Base-by-base conservation (phyloP, 2,888 invertebrate species). In the Xylota segnis region DNA sequence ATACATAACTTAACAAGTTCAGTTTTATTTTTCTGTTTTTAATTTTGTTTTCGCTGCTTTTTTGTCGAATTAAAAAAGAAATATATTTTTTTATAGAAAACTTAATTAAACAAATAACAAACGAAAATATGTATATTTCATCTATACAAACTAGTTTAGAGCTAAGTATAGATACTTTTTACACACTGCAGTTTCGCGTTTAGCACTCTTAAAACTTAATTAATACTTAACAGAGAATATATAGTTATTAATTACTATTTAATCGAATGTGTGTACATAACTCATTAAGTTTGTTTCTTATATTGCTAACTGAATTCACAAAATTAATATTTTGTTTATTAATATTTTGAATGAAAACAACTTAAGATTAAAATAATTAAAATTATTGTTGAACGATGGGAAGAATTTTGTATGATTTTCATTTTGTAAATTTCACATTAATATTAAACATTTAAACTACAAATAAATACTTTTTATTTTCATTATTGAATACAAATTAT, bases 361-460 rank as follows among this genome's bases (percentile, higher is more conserved):
- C 79, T 70, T 81, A 81, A 71, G 29, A 76, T 75, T 79, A 81
- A 23, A 65, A 71, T 43, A 50, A 50, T 27, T 58, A 76, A 71
- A 56, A 86, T 81, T 86, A 82, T 72, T 86, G 66, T 86, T 86
- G 34, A 77, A 82, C 86, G 86, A 82, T 86, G 86, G 86, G 86
- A 82, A 86, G 86, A 86, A 77, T 82, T 86, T 86, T 81, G 59
- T 81, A 81, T 81, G 76, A 75, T 75, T 84, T 84, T 79, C 47
- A 58, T 71, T 72, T 86, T 86, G 52, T 61, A 56, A 61, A 61
- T 43, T 70, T 59, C 37, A 54, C 40, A 56, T 70, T 54, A 75
- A 79, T 29, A 71, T 58, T 65, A 79, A 23, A 78, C 52, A 84
- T 71, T 54, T 76, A 76, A 71, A 52, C 76, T 86, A 82, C 47